Evolutionary conservation across 2,113 vertebrate genomes (phyloP), one percentile per base, ranked within the genome.

Genomic region (Nansenia antarctica): DNA sequence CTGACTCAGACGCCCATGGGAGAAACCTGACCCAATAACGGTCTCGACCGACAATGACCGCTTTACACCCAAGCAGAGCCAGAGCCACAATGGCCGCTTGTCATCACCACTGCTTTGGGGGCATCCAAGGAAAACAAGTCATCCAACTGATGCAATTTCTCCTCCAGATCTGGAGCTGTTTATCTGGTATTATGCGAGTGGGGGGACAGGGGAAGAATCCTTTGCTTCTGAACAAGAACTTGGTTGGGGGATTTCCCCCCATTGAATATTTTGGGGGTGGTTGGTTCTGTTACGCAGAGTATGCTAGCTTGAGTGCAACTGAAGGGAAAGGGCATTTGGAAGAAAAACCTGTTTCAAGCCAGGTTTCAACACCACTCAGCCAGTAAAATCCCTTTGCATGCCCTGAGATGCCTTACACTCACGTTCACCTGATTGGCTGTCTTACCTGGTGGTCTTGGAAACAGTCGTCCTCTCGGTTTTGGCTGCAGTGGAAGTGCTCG

Each of bases 391-490:
- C 15, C 52, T 42, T 52, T 53, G 30, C 27, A 20, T 18, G 34
- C 14, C 5, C 8, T n/a, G 14, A 8, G 24, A 1, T 26, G 32
- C 5, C n/a, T n/a, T n/a, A n/a, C n/a, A n/a, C n/a, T n/a, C n/a
- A 32, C 2, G 14, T 14, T 32, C 34, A 2, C 29, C 15, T 26
- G 11, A 73, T 2, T 34, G 7, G 15, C 0, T 62, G 24, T 2
- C 77, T 70, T 85, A 93, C 92, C 90, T 92, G 77, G 81, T 61
- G 26, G 83, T 73, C 85, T 87, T 93, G 67, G 85, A 57, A 64
- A 55, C 8, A 0, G 82, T 18, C 0, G 72, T 29, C 64, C 3
- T 35, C 11, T 47, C 82, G 58, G 84, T 20, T 79, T 80, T 91
- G 24, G 85, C 30, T 26, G 65, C 24, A 18, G 83, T 66, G 1